Conservation (phyloP, 2,888 invertebrate species). For the Heliothis peltigera region DNA sequence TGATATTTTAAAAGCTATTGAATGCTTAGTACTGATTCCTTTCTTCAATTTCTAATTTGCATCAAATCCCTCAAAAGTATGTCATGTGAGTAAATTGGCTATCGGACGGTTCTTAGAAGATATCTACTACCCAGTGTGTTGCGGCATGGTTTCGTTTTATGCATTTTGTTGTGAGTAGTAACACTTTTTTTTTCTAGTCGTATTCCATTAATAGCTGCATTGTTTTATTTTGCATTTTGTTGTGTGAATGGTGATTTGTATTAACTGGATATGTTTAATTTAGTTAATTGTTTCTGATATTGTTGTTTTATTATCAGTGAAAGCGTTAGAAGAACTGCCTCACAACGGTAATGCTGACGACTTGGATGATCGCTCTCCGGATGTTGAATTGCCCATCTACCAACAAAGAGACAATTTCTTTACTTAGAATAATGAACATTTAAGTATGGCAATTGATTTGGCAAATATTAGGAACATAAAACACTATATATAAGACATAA, state of each 20-base stretch:
- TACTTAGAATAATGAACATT: slow-evolving; percentile 77
- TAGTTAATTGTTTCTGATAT: slow-evolving; percentile 27
- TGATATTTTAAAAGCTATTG: slow-evolving; percentile 7
- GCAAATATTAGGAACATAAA: slow-evolving; percentile 1
- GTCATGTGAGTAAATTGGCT: slow-evolving; percentile 70
- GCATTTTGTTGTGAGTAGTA: slow-evolving; percentile 89
- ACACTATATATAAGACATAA: slow-evolving; percentile 4
- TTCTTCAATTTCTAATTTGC: slow-evolving; percentile 15
- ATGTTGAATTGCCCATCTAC: slow-evolving; percentile 94
- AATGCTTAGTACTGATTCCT: slow-evolving; percentile 33
- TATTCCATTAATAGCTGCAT: slow-evolving; percentile 68
- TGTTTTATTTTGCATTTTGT: slow-evolving; percentile 69
- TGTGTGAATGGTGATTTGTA: slow-evolving; percentile 53
- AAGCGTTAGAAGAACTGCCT: slow-evolving; percentile 94
- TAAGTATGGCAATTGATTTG: not conserved
- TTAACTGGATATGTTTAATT: slow-evolving; percentile 6
- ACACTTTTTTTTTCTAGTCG: slow-evolving; percentile 50
- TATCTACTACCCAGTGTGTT: slow-evolving; percentile 74
- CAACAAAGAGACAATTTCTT: slow-evolving; percentile 97
- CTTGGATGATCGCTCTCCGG: slow-evolving; percentile 93
- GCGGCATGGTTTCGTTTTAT: slow-evolving; percentile 88
- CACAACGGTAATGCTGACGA: slow-evolving; percentile 90
- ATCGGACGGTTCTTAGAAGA: slow-evolving; percentile 80
- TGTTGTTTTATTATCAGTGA: slow-evolving; percentile 87
- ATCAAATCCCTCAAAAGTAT: slow-evolving; percentile 50